These are phyloP conservation scores for Meloe dianella DNA, from an alignment of 2,888 invertebrate genomes.

Conservation along the genomic window DNA sequence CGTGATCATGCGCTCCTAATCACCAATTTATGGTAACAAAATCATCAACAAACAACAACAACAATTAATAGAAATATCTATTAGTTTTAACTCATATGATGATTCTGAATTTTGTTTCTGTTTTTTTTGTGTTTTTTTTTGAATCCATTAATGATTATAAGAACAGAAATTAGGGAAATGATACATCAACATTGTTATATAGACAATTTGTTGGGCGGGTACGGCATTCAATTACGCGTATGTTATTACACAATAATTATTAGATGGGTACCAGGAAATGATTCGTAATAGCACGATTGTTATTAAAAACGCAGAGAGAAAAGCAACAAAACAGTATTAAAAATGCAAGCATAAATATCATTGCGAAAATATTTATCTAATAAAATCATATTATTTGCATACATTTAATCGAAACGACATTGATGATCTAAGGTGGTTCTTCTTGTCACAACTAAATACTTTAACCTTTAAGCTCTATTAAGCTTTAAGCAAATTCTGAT, in stretches of 20 bases:
- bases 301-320: not conserved
- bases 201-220: slow-evolving; percentile 16
- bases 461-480: not conserved
- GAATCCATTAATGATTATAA: not conserved
- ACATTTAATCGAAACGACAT: not conserved
- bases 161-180: slow-evolving; percentile 26
- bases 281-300: slow-evolving; percentile 8
- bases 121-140: no score
- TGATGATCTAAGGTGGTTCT: not conserved
- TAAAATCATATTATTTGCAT: not conserved
- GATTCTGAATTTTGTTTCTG: no score
- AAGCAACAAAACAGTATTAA: not conserved
- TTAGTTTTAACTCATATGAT: not conserved
- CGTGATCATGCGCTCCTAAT: slow-evolving; percentile 24
- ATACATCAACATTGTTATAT: slow-evolving; percentile 19
- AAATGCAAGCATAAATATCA: not conserved
- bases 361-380: not conserved
- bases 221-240: slow-evolving; percentile 18
- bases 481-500: slow-evolving; percentile 2
- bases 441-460: not conserved
- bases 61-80: not conserved
- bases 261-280: slow-evolving; percentile 15
- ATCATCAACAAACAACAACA: not conserved
- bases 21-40: slow-evolving; percentile 13
- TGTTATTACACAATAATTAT: slow-evolving; percentile 16